Conservation (phyloP, 2,113 vertebrate species). For the Chloebia gouldiae region DNA sequence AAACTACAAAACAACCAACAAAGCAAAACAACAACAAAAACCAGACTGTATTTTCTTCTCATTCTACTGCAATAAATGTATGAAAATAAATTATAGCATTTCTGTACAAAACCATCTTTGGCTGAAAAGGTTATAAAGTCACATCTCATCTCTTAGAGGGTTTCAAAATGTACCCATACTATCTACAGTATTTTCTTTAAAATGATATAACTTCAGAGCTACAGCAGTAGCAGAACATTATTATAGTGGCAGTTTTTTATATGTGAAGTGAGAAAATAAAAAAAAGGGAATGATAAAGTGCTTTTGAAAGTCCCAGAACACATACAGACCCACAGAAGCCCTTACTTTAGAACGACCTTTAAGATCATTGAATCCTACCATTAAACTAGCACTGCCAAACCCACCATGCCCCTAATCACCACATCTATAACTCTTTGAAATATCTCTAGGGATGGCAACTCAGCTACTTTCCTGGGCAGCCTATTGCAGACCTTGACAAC, state of each 20-base stretch:
- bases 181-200: neutral
- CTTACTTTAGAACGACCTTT: neutral
- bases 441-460: neutral
- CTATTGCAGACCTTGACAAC: neutral
- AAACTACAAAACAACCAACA: neutral
- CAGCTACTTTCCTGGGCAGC: neutral
- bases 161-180: neutral
- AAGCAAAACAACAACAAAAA: neutral
- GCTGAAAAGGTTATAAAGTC: neutral
- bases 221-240: neutral
- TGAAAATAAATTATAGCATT: neutral
- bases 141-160: fast-evolving
- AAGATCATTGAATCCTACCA: neutral
- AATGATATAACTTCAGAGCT: neutral
- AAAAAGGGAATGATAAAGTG: neutral
- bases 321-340: fast-evolving
- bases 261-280: neutral
- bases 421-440: neutral
- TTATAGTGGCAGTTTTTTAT: neutral
- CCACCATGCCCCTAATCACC: neutral
- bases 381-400: neutral
- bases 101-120: neutral
- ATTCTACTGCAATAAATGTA: neutral
- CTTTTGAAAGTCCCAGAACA: neutral
- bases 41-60: neutral